phyloP scores from a whole-genome alignment of 2,113 vertebrate species.

The Perca flavescens region DNA sequence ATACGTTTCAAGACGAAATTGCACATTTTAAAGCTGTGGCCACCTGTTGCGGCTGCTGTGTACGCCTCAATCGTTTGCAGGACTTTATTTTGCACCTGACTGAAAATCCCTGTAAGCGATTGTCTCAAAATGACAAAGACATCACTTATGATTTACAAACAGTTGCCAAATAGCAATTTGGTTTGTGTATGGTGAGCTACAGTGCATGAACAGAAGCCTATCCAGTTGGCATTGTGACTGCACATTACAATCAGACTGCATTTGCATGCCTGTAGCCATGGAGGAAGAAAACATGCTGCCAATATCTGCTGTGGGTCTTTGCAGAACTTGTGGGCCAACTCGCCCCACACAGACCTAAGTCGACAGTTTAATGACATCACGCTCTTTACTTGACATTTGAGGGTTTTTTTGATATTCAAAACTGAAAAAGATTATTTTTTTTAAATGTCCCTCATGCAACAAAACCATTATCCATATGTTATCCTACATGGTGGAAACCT shows the following conservation, averaged over 20 bases:
- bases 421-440: neutral
- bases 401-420: neutral
- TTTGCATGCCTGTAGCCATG: conserved; percentile 32
- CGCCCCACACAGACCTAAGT: neutral
- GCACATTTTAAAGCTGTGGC: neutral
- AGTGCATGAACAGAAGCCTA: conserved; percentile 9
- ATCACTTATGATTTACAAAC: conserved; percentile 44
- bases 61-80: neutral
- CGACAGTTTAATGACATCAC: neutral
- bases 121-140: conserved; percentile 24
- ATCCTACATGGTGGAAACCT: neutral
- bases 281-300: conserved; percentile 22
- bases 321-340: neutral
- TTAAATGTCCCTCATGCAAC: neutral
- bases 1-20: neutral
- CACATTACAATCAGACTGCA: conserved; percentile 4
- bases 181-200: conserved; percentile 48
- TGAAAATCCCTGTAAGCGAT: conserved; percentile 6
- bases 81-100: conserved; percentile 36
- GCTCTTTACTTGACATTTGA: neutral
- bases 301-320: conserved; percentile 23
- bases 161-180: conserved; percentile 52
- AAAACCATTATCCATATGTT: neutral
- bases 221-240: conserved; percentile 39
- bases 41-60: neutral